Conservation (phyloP, 1,140 invertebrate species). For the Hyphantria cunea region DNA sequence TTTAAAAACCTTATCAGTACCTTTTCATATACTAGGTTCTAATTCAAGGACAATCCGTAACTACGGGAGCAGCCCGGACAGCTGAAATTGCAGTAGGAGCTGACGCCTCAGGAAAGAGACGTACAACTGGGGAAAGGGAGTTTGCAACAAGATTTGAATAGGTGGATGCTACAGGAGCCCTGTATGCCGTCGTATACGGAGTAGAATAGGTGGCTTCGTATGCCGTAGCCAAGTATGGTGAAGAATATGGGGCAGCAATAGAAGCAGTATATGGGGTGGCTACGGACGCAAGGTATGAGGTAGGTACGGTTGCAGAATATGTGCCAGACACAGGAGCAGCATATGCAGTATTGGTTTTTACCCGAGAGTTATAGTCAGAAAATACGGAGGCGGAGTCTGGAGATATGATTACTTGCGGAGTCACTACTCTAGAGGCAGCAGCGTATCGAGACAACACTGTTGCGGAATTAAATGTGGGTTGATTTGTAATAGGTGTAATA, state of each 20-base stretch:
- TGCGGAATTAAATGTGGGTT: neutral
- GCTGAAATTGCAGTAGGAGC: too few relatives aligned
- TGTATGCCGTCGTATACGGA: neutral
- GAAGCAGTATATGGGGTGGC: neutral
- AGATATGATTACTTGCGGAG: neutral
- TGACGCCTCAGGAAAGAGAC: too few relatives aligned
- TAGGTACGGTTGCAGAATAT: neutral
- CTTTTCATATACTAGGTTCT: too few relatives aligned
- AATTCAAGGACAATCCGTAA: too few relatives aligned
- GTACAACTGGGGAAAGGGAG: too few relatives aligned
- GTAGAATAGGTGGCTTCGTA: neutral
- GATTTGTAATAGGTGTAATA: neutral
- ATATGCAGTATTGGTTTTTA: neutral
- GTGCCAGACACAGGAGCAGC: neutral
- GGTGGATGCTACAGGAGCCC: neutral
- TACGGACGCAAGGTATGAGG: neutral
- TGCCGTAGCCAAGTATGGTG: neutral
- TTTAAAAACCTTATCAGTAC: too few relatives aligned
- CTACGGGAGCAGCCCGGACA: too few relatives aligned
- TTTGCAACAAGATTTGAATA: neutral
- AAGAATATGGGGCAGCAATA: neutral
- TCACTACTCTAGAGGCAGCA: neutral
- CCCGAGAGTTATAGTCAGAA: neutral
- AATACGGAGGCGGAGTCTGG: neutral
- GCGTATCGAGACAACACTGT: neutral